phyloP scores from a whole-genome alignment of 2,797 vertebrate genomes.

The Heteromormyrus szaboi region DNA sequence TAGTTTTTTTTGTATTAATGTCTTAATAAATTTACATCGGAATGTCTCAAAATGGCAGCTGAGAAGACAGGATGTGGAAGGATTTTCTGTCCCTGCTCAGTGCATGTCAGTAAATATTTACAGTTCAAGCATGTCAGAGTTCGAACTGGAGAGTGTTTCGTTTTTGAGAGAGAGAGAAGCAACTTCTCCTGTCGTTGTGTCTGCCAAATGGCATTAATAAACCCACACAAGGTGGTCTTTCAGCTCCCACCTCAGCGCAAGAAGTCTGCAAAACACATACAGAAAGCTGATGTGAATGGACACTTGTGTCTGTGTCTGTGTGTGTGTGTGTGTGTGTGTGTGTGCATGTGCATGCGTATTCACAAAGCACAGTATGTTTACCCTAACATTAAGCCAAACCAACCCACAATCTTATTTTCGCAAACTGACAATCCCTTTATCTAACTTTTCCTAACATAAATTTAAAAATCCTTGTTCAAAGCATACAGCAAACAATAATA shows the following conservation, averaged over 20 bases:
- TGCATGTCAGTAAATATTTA: not conserved
- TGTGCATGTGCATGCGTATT: not conserved
- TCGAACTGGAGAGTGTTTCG: not conserved
- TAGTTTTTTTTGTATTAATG: not conserved
- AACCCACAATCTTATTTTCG: not conserved
- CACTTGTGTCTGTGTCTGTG: not conserved
- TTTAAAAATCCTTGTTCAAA: not conserved
- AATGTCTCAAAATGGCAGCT: not conserved
- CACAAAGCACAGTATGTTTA: not conserved
- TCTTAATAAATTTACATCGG: not conserved
- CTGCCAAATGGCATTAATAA: not conserved
- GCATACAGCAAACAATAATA: not conserved
- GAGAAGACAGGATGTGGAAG: not conserved
- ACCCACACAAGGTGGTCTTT: not conserved
- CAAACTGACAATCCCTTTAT: slow-evolving; percentile 43
- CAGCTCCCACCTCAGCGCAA: not conserved
- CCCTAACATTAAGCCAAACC: not conserved
- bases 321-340: not conserved
- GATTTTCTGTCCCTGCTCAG: not conserved
- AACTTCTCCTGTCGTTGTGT: not conserved
- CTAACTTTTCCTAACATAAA: slow-evolving; percentile 3
- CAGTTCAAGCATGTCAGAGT: not conserved
- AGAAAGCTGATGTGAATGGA: not conserved
- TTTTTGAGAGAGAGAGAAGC: not conserved
- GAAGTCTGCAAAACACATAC: not conserved